Evolutionary conservation across 2,113 vertebrate genomes (phyloP), one percentile per base, ranked within the genome.

Genomic region (Pantherophis guttatus): DNA sequence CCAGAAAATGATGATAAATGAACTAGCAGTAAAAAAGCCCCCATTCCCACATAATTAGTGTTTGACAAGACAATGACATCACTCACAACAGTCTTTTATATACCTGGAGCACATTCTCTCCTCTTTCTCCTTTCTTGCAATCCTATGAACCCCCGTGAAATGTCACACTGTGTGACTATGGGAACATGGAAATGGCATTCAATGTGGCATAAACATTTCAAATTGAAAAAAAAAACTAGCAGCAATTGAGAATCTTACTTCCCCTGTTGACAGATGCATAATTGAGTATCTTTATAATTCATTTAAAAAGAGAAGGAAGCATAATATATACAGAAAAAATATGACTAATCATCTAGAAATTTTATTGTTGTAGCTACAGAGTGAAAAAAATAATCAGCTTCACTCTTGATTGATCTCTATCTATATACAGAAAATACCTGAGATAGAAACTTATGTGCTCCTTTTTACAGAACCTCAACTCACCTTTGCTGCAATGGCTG

Each of bases 401-500:
- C 23, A 88, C 2, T 90, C 17, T 90, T 88, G 93, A 95, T 44
- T 52, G 62, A 87, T 85, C 94, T 86, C 85, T 3, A n/a, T 57
- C 44, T 65, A 62, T 3, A 93, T 57, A 91, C 90, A 93, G 91
- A 93, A 96, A 95, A 94, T 90, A 95, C 93, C 92, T 91, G 93
- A 95, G 94, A 93, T 0, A 88, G 86, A 96, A 96, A 89, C 87
- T 33, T 70, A 96, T 94, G 55, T 65, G 53, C 92, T 3, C 87
- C 48, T 52, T 29, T 58, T 44, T 33, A 94, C 54, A 91, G 57
- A 65, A 93, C 89, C 17, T 87, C 91, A 93, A 92, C 97, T 98
- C 98, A 99, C 99, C 98, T 99, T 99, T 95, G 99, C 99, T 97
- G 99, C 99, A 93, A 99, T 99, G 91, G 99, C 99, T 85, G 99